Conservation (phyloP, 2,113 vertebrate species). For the Zosterops hypoxanthus region DNA sequence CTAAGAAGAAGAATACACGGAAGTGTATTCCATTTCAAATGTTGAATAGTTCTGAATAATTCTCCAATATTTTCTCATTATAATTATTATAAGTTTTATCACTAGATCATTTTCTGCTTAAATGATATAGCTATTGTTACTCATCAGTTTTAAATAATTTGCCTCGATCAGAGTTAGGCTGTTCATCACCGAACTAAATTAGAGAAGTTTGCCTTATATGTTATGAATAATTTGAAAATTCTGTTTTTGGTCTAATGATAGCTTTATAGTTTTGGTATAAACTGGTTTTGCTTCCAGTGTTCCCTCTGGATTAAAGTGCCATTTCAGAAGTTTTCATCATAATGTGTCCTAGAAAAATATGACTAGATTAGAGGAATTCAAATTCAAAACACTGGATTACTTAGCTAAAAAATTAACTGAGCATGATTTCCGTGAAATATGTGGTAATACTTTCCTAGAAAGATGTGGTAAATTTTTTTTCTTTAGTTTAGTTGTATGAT, state of each 20-base stretch:
- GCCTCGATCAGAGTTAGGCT: background rate
- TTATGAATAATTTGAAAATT: background rate
- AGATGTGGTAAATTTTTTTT: constrained; percentile 22
- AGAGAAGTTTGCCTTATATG: background rate
- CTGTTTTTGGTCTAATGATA: background rate
- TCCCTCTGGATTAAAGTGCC: background rate
- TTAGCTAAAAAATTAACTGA: constrained; percentile 10
- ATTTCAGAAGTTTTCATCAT: background rate
- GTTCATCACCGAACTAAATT: background rate
- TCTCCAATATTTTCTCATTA: background rate
- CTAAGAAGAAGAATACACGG: background rate
- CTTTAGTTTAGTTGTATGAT: background rate
- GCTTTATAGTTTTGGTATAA: background rate
- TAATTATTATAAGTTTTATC: background rate
- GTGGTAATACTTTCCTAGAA: constrained; percentile 58
- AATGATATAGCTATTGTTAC: background rate
- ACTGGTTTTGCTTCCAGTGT: background rate
- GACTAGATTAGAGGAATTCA: constrained; percentile 20
- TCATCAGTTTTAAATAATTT: background rate
- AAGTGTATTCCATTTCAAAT: background rate
- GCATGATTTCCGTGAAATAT: constrained; percentile 26
- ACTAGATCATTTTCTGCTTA: background rate
- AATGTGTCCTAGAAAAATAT: background rate
- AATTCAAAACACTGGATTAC: constrained; percentile 4
- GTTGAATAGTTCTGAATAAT: background rate